phyloP scores from a whole-genome alignment of 2,113 vertebrate species.

The Cephalopterus ornatus region DNA sequence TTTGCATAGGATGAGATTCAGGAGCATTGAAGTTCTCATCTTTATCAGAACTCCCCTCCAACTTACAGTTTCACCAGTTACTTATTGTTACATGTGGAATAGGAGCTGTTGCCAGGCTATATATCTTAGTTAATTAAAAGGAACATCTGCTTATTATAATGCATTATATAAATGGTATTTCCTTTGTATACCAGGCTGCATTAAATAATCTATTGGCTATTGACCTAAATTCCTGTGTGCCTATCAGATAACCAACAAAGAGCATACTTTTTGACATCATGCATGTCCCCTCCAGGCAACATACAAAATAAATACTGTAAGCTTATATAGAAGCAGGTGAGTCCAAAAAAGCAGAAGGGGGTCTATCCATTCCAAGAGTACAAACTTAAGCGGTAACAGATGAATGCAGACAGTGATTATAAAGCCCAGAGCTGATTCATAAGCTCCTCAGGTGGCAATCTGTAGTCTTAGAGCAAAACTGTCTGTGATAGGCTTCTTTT shows the following conservation, averaged over 20 bases:
- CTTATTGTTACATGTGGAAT: neutral
- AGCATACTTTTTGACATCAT: neutral
- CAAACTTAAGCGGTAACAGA: conserved; percentile 9
- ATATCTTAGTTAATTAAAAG: conserved; percentile 28
- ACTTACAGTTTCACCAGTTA: neutral
- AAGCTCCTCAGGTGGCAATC: neutral
- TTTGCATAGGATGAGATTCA: neutral
- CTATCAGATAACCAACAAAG: conserved; percentile 15
- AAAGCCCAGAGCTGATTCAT: neutral
- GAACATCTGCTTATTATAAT: conserved; percentile 27
- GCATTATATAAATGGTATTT: conserved; percentile 1
- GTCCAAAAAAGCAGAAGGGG: neutral
- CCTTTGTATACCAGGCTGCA: neutral
- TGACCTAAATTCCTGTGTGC: neutral
- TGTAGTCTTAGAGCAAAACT: neutral
- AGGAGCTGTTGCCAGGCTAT: neutral
- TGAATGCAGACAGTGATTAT: neutral
- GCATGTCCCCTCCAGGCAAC: neutral
- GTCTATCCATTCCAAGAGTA: neutral
- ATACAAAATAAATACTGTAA: neutral
- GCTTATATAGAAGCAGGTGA: conserved; percentile 3
- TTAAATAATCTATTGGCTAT: neutral
- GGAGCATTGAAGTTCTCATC: neutral
- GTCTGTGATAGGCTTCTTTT: neutral
- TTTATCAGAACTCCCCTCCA: neutral